Conservation (phyloP, 2,888 invertebrate genomes). For the Drosophila macrospina region DNA sequence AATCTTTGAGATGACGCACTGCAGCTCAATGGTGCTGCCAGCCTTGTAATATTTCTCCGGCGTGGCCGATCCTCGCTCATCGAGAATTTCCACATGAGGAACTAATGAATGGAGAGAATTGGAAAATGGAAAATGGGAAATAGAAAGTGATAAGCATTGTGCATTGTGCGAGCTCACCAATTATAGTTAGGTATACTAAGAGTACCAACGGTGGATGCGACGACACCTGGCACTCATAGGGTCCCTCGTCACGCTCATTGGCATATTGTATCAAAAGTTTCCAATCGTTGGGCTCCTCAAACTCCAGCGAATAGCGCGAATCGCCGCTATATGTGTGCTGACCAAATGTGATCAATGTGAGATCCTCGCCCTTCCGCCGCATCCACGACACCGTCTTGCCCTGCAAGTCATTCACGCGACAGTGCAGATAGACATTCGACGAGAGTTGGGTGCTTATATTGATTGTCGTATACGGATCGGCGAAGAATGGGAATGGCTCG, state of each 20-base stretch:
- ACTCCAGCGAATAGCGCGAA: conserved; percentile 89
- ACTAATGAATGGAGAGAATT: too few species aligned
- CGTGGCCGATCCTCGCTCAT: conserved; percentile 91
- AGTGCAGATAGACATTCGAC: conserved; percentile 88
- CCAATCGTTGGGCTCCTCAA: conserved; percentile 92
- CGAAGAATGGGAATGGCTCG: conserved; percentile 91
- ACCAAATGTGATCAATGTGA: conserved; percentile 90
- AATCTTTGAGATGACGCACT: conserved; percentile 92
- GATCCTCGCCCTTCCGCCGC: conserved; percentile 88
- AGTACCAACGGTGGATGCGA: conserved; percentile 91
- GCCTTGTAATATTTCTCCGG: conserved; percentile 93
- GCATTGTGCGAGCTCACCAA: too few species aligned
- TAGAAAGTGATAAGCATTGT: too few species aligned
- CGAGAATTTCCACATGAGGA: conserved; percentile 92
- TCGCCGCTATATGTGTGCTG: conserved; percentile 88
- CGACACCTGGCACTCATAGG: conserved; percentile 93
- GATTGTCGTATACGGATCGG: conserved; percentile 88
- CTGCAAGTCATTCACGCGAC: conserved; percentile 89
- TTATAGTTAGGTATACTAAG: conserved; percentile 89
- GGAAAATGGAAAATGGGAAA: too few species aligned
- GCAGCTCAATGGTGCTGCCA: conserved; percentile 92
- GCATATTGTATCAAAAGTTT: conserved; percentile 90
- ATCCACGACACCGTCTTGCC: conserved; percentile 92
- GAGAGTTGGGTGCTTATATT: conserved; percentile 90
- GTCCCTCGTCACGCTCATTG: conserved; percentile 91